Percentiles rank a stretch among this genome's conserved stretches.
Conservation (phyloP, 1,140 invertebrate genomes). For the Olivierus martensii region DNA sequence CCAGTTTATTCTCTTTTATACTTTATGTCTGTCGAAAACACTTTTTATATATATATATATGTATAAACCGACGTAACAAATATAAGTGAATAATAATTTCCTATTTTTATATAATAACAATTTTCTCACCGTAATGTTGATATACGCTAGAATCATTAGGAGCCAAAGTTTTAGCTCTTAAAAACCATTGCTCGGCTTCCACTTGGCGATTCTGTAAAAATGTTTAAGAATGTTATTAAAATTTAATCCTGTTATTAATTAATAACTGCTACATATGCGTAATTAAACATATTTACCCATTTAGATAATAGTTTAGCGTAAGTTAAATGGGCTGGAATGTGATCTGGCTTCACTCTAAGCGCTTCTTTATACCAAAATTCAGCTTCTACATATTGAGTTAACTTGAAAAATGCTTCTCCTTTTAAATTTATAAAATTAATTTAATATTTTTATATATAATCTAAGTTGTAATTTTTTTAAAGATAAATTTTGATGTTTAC, state of each 20-base stretch:
- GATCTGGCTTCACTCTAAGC: conserved; percentile 61
- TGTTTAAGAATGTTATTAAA: neutral
- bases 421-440: neutral
- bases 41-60: too few relatives aligned
- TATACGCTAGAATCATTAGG: conserved; percentile 66
- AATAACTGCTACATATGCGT: neutral
- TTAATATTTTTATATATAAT: too few relatives aligned
- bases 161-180: conserved; percentile 63
- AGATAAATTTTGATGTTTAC: conserved; percentile 20
- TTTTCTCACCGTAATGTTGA: conserved; percentile 58
- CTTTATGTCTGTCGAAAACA: too few relatives aligned
- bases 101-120: conserved; percentile 10
- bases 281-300: conserved; percentile 51
- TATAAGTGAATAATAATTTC: too few relatives aligned
- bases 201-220: conserved; percentile 34
- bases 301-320: conserved; percentile 77
- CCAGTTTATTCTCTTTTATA: too few relatives aligned
- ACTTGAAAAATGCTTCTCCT: conserved; percentile 63
- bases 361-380: conserved; percentile 71
- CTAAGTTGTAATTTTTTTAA: too few relatives aligned
- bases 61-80: too few relatives aligned
- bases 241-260: too few relatives aligned
- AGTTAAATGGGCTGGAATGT: conserved; percentile 75
- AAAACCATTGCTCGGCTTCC: conserved; percentile 81
- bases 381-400: conserved; percentile 62